Base-by-base conservation (phyloP, 2,113 vertebrate species). In the Marmota flaviventris region DNA sequence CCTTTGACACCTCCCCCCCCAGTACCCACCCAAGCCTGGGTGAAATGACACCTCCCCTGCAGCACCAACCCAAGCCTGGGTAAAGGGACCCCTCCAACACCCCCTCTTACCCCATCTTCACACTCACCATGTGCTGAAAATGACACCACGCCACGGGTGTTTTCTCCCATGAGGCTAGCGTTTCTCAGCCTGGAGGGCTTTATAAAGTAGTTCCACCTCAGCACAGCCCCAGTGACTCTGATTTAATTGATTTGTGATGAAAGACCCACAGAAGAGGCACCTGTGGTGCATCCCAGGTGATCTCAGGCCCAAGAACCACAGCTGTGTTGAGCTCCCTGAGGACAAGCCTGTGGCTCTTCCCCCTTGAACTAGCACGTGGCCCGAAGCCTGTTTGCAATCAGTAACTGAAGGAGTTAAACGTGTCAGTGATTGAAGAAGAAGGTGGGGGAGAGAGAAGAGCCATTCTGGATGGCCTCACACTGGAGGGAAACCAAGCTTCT, bases 141-240 rank as follows among this genome's bases (percentile, higher is more conserved):
- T 48, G 0, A 0, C 25, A 56, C 0, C 1, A 17, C 13, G 4
- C 0, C 1, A 17, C 10, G 4, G 3, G 29, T 1, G 0, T 34
- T 22, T 25, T 25, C 73, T 39, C 69, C 1, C 61, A n/a, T 9
- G 1, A 58, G n/a, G 42, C 12, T 18, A 16, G 3, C 0, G 18
- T 7, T 14, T 42, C 72, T 45, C n/a, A 32, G 17, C 13, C 18
- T 3, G 42, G 42, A 17, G 53, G 65, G 45, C n/a, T 56, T 92
- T 58, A 42, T 20, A 72, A 51, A 22, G 18, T n/a, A 48, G 32
- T 39, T 16, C 70, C 8, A 34, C 24, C 34, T 95, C 24, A 92
- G 53, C n/a, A 14, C n/a, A 39, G 70, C 20, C 73, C 51, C 10
- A 39, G 51, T 2, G 2, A 82, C 63, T 92, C 56, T 25, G 53